phyloP scores from a whole-genome alignment of 2,888 invertebrate species.

The Eurois occulta region DNA sequence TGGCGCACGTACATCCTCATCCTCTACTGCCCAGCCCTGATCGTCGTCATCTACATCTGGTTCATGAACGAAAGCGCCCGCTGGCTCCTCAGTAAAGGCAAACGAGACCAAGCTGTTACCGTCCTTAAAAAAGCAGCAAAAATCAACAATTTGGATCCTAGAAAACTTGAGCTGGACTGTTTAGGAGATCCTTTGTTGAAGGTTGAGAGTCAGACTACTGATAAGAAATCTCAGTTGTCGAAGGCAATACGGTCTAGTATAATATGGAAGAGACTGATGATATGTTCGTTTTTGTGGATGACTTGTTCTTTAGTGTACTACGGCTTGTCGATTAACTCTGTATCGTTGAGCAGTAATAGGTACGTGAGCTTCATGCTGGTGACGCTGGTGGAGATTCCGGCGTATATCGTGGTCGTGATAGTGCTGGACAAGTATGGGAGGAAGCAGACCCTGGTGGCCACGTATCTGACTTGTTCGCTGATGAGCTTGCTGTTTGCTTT shows the following conservation, averaged over 20 bases:
- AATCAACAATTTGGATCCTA: conserved; percentile 90
- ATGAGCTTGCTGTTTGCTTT: conserved; percentile 92
- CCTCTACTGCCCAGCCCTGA: conserved; percentile 92
- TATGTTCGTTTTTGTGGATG: conserved; percentile 94
- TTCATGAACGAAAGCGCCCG: conserved; percentile 94
- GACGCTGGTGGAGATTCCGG: conserved; percentile 93
- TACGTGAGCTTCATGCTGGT: conserved; percentile 94
- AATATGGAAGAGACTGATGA: conserved; percentile 90
- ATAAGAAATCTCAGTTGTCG: conserved; percentile 84
- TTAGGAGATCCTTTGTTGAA: conserved; percentile 86
- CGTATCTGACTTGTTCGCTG: conserved; percentile 91
- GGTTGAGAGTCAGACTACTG: conserved; percentile 76
- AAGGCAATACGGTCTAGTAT: conserved; percentile 90
- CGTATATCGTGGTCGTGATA: conserved; percentile 92
- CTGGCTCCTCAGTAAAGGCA: conserved; percentile 94
- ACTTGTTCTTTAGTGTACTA: conserved; percentile 95
- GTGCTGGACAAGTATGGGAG: conserved; percentile 92
- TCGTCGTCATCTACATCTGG: conserved; percentile 93
- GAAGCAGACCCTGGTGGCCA: conserved; percentile 91
- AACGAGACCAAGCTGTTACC: conserved; percentile 91
- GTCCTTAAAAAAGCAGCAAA: conserved; percentile 92
- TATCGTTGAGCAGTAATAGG: conserved; percentile 93
- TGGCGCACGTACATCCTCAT: conserved; percentile 93
- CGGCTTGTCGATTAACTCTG: conserved; percentile 94
- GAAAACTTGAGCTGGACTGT: conserved; percentile 85